Base-by-base conservation (phyloP, 2,797 vertebrate species). In the Petrocephalus schoutedeni region DNA sequence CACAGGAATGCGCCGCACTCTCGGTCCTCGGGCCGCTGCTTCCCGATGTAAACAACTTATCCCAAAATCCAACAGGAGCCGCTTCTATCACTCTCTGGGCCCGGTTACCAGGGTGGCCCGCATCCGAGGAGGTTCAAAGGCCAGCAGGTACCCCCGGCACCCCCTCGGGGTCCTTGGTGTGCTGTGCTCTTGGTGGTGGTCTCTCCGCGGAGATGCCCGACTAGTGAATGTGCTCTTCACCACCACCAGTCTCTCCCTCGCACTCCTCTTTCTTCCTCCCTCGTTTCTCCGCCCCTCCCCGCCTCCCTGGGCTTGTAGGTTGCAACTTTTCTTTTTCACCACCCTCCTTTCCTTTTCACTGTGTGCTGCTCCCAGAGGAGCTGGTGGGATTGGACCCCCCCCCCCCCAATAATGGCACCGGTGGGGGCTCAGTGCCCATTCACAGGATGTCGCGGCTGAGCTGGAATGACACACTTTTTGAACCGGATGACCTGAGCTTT, bases 81-180 rank as follows among this genome's bases (percentile, higher is more conserved):
- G 97, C 94, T 98, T 99, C 96, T 99, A 99, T 97, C 98, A 98
- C 95, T 99, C 98, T 95, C 96, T 99, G 96, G 97, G 98, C 92
- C 97, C 98, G 94, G 96, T 98, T 95, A 98, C 97, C 96, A 97
- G 98, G 95, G 96, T 98, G 96, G 96, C 97, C 96, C 97, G 98
- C 95, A 99, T 98, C 97, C 96, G 98, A 96, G 97, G 98, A 97
- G 97, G 96, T 95, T 92, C 97, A 96, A 98, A 98, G 96, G 96
- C 98, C 96, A 98, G 97, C 98, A 99, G 98, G 98, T 99, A 99
- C 96, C 95, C 61, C 61, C 10, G 61, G 94, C 90, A 93, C 93
- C 95, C 90, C 89, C 90, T 90, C 92, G 94, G 94, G 95, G 93
- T 89, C 91, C 4, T 58, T 56, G 85, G 28, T 57, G 77, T 67